These are phyloP conservation scores for Proisotoma minuta DNA, from an alignment of 2,888 invertebrate species.

Conservation along the genomic window DNA sequence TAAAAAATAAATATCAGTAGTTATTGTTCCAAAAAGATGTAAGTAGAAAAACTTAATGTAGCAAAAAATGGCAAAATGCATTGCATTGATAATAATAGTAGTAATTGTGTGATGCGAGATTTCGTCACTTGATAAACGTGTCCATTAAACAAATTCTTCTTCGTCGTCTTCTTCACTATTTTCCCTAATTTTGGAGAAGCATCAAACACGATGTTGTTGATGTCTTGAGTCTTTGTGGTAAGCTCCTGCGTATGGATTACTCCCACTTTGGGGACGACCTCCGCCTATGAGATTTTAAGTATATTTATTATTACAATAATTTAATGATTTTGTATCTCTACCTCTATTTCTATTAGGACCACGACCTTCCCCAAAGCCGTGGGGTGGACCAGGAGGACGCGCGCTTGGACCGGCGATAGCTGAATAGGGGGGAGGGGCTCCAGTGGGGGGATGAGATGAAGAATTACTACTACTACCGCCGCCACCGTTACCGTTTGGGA, in stretches of 20 bases:
- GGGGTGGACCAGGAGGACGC: slow-evolving; percentile 57
- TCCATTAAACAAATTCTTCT: too few species aligned
- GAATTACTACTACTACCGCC: neutral
- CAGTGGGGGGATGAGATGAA: slow-evolving; percentile 49
- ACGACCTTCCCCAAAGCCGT: slow-evolving; percentile 67
- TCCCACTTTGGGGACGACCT: slow-evolving; percentile 29
- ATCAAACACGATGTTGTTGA: slow-evolving; percentile 47
- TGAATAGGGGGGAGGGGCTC: slow-evolving; percentile 48
- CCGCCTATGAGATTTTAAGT: slow-evolving; percentile 18
- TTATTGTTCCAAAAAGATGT: too few species aligned
- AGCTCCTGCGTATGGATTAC: slow-evolving; percentile 44
- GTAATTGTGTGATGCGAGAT: too few species aligned
- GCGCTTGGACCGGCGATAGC: slow-evolving; percentile 48
- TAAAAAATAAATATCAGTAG: too few species aligned
- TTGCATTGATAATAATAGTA: too few species aligned
- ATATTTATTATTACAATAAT: neutral
- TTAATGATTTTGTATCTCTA: neutral
- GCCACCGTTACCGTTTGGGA: slow-evolving; percentile 46
- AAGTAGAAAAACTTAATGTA: too few species aligned
- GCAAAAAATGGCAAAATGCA: too few species aligned
- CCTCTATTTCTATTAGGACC: slow-evolving; percentile 53
- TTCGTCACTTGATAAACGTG: too few species aligned
- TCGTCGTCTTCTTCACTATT: too few species aligned
- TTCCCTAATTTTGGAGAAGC: slow-evolving; percentile 3
- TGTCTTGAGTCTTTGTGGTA: slow-evolving; percentile 43